Evolutionary conservation across 2,113 vertebrate species (phyloP), one percentile per base, ranked within the genome.

Genomic region (Rattus rattus): DNA sequence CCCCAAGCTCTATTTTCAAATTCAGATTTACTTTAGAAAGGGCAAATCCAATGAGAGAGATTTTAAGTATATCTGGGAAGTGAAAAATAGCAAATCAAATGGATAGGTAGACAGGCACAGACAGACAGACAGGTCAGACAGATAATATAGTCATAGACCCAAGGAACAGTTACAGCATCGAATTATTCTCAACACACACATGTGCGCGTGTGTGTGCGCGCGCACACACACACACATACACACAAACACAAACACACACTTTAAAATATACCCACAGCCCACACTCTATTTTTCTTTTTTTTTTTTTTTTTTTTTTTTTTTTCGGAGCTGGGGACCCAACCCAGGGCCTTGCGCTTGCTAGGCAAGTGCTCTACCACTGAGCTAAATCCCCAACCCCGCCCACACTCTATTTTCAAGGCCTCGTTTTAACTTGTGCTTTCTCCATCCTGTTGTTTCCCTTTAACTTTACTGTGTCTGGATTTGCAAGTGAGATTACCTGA

Each of bases 1-100:
- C 73, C 81, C 81, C 63, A 94, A 91, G 16, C 33, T 33, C 54
- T 95, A 92, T 47, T 90, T 96, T 96, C 88, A 94, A 96, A 96
- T 94, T 95, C 63, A 96, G 30, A 86, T 91, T 91, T 89, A 88
- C 65, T 91, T 92, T 63, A 86, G 73, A 94, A 94, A 94, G 56
- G 39, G 10, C 0, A 80, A 92, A 92, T 89, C 93, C 54, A 89
- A 30, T 84, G 63, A 69, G 90, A 95, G 95, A 83, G 52, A 33
- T 26, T 92, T 56, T 93, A 85, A 93, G 85, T 94, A 65, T 67
- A 89, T 72, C 28, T 10, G 85, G 30, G 36, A 96, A 69, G 14
- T 81, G 87, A 88, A 83, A 93, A 95, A 43, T 47, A 93, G 86
- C 11, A 89, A 61, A 90, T 91, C 28, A 95, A 54, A 67, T 36